These are phyloP conservation scores for Halcyon senegalensis DNA, from an alignment of 2,113 vertebrate genomes.

Conservation along the genomic window DNA sequence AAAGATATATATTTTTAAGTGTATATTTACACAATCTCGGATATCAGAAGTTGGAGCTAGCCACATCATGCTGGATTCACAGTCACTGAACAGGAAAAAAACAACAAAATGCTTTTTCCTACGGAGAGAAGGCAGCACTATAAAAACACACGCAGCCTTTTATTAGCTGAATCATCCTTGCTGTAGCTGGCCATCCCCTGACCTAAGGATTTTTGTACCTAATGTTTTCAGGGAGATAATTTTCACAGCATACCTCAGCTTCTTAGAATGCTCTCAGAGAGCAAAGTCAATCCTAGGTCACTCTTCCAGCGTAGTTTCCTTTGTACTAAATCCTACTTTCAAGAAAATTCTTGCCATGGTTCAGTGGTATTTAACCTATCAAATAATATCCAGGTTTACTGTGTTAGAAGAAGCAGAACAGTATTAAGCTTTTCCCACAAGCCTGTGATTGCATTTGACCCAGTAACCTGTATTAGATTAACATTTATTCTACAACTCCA, in stretches of 20 bases:
- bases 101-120: not conserved
- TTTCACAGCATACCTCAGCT: slow-evolving; percentile 64
- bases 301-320: slow-evolving; percentile 80
- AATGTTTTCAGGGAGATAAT: slow-evolving; percentile 66
- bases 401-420: slow-evolving; percentile 86
- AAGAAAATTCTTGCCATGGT: slow-evolving; percentile 85
- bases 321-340: slow-evolving; percentile 85
- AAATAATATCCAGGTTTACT: slow-evolving; percentile 87
- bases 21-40: slow-evolving; percentile 48
- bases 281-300: slow-evolving; percentile 83
- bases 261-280: slow-evolving; percentile 73
- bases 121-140: not conserved
- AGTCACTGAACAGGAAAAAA: not conserved
- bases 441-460: slow-evolving; percentile 88
- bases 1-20: slow-evolving; percentile 27
- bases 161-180: slow-evolving; percentile 64
- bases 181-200: slow-evolving; percentile 21
- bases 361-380: slow-evolving; percentile 88
- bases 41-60: slow-evolving; percentile 3
- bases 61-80: slow-evolving; percentile 3
- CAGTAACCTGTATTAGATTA: slow-evolving; percentile 90
- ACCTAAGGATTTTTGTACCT: slow-evolving; percentile 60
- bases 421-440: slow-evolving; percentile 89
- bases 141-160: slow-evolving; percentile 37
- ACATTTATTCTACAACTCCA: slow-evolving; percentile 87